Evolutionary conservation across 2,888 invertebrate species (phyloP), one percentile per base, ranked within the genome.

Genomic region (Acronicta alni): DNA sequence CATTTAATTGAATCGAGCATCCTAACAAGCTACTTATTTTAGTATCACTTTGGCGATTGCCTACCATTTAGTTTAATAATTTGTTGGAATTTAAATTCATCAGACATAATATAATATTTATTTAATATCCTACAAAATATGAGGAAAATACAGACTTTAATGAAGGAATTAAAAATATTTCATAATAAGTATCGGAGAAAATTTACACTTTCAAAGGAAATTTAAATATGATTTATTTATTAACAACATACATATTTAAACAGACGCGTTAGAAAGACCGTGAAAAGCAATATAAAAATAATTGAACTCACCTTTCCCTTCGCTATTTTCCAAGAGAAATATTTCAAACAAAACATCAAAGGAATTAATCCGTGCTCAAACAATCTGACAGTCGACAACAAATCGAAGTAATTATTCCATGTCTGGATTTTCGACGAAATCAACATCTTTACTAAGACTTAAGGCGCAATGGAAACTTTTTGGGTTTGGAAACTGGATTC

Each of bases 31-130:
- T 80, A 79, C 81, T 84, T 88, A 90, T 64, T 78, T 84, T 91
- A 91, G 82, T 90, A 91, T 90, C 91, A 91, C 91, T 87, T 89
- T 86, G 76, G 75, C 77, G 66, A 71, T 63, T 71, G 75, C 76
- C 68, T 75, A 79, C 49, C 51, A 44, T 68, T 67, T 60, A 77
- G 48, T 58, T 74, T 61, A 75, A n/a, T 30, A 57, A 54, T 9
- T 43, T 26, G 38, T 57, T 45, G 16, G n/a, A 42, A 53, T 46
- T 14, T 48, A 44, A 57, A 43, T n/a, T 8, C 3, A 23, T 47
- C 3, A 35, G 9, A 49, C 18, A 10, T 39, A 32, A 41, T 7
- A 26, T 26, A 26, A 26, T 26, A 26, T 23, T 23, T 23, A 3
- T 32, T n/a, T 16, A 37, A 26, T 18, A 52, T 49, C 12, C 2